Evolutionary conservation across 2,888 invertebrate genomes (phyloP), one percentile per base, ranked within the genome.

Genomic region (Liposcelis brunnea): DNA sequence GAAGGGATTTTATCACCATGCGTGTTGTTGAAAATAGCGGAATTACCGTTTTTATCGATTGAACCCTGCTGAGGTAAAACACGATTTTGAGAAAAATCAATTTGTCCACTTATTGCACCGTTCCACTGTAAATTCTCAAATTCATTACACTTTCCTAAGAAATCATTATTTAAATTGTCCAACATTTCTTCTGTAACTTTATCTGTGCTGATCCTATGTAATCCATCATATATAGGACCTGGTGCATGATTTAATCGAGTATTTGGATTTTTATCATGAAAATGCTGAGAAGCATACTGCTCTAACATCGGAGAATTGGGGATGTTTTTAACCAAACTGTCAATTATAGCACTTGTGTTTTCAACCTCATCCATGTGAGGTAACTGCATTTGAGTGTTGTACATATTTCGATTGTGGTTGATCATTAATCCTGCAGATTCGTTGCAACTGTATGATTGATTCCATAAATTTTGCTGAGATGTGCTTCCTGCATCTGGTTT

Each of bases 171-270:
- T n/a, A 40, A 19, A n/a, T 14, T n/a, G 21, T 40, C 19, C 11
- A 40, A 19, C 19, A 19, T 19, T n/a, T 40, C 40, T 40, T 40
- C 19, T 6, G 40, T 40, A 21, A 16, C 15, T 14, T 40, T 40
- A 19, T 40, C 40, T 5, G 40, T 40, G 40, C 40, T 40, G 15
- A 40, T 40, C 7, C 40, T 16, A 6, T 40, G 40, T 21, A 40
- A 10, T 6, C 19, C 16, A 21, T 40, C 40, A 10, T 19, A 19
- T 6, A 40, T 19, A 8, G 7, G 19, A 6, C 12, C 16, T 4
- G 40, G 40, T 12, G 19, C n/a, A 7, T 14, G 16, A 19, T 16
- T 16, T 7, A 19, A 21, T 26, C 26, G 26, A 26, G 26, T 26
- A 8, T 26, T 26, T 8, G 26, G 8, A 26, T 26, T 26, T 26